Evolutionary conservation across 2,888 invertebrate species (phyloP).

Genomic region (Lutraria lutraria): DNA sequence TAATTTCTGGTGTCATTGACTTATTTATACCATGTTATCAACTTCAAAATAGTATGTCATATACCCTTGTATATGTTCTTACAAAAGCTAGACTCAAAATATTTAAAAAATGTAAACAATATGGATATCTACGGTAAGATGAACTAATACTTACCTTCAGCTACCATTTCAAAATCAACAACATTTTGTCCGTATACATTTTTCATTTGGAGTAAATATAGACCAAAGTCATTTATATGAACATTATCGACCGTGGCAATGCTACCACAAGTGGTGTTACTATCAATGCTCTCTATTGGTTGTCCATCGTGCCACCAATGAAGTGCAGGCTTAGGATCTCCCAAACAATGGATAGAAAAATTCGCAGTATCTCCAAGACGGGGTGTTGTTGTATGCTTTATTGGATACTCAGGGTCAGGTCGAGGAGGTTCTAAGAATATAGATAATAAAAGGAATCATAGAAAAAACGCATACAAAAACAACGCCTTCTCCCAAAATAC

Average conservation of each 20-base stretch:
- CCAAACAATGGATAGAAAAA: slow-evolving; percentile 10
- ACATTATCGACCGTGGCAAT: neutral
- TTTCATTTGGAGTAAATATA: slow-evolving; percentile 20
- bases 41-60: too few species aligned
- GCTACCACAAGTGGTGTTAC: neutral
- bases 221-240: slow-evolving; percentile 33
- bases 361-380: slow-evolving; percentile 27
- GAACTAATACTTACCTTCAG: neutral
- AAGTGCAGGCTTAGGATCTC: slow-evolving; percentile 14
- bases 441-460: too few species aligned
- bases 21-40: too few species aligned
- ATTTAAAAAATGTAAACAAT: too few species aligned
- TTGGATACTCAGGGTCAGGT: slow-evolving; percentile 35
- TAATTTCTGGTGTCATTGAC: too few species aligned
- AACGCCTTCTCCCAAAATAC: too few species aligned
- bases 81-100: too few species aligned
- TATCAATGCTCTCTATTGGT: slow-evolving; percentile 2
- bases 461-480: too few species aligned
- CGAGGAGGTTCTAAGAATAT: slow-evolving; percentile 18
- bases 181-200: neutral
- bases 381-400: neutral
- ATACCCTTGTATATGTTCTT: too few species aligned
- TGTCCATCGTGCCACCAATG: slow-evolving; percentile 22
- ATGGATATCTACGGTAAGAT: too few species aligned
- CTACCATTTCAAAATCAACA: neutral